These are phyloP conservation scores for Fistularia tabacaria DNA, from an alignment of 2,797 vertebrate genomes.

Conservation along the genomic window DNA sequence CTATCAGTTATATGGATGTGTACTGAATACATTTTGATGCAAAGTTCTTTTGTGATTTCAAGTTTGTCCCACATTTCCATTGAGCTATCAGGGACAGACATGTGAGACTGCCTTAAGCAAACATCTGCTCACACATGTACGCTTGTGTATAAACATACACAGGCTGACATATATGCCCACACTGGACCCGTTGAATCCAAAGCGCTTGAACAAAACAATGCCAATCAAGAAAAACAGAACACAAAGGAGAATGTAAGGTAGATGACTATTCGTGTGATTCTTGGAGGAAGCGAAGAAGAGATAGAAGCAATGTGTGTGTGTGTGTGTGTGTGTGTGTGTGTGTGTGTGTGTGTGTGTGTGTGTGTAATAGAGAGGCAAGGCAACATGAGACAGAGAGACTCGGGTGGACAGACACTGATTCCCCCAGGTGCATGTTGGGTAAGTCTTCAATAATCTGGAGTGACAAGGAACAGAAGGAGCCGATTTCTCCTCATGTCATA, in stretches of 20 bases:
- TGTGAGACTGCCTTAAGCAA: conserved; percentile 66
- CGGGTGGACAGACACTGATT: conserved; percentile 76
- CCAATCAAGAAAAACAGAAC: conserved; percentile 1
- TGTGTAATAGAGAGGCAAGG: conserved; percentile 41
- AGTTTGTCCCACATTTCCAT: conserved; percentile 69
- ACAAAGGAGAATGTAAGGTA: conserved; percentile 24
- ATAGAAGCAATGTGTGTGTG: conserved; percentile 15
- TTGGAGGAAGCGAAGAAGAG: conserved; percentile 24
- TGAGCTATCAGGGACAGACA: conserved; percentile 66
- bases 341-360: conserved; percentile 23
- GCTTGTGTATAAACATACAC: conserved; percentile 78
- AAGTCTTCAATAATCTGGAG: conserved; percentile 80
- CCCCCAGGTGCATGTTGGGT: conserved; percentile 80
- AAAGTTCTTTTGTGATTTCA: conserved; percentile 70
- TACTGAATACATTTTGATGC: conserved; percentile 43
- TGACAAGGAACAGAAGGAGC: conserved; percentile 81
- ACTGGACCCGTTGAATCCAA: conserved; percentile 29
- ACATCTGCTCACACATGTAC: conserved; percentile 75
- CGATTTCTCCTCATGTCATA: conserved; percentile 79
- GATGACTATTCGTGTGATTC: conserved; percentile 25
- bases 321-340: conserved; percentile 17
- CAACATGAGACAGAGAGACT: conserved; percentile 67
- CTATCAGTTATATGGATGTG: conserved; percentile 52
- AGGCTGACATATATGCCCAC: conserved; percentile 55
- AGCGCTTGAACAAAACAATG: conserved; percentile 21